Conservation (phyloP, 2,113 vertebrate species). For the rat (Rattus norvegicus) region DNA sequence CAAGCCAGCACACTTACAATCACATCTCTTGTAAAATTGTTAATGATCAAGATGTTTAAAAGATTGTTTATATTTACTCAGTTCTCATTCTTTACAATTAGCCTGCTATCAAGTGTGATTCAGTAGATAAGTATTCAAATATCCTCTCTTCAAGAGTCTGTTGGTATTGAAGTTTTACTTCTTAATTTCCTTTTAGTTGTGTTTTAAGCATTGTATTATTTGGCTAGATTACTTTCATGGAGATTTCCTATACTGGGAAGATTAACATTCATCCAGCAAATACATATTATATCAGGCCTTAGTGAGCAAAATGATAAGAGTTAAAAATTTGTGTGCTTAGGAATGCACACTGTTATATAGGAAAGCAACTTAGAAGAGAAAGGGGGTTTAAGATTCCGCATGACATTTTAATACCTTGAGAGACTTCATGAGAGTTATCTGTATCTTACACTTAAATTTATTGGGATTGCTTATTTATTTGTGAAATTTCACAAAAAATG, state of each 20-base stretch:
- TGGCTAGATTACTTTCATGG: background rate
- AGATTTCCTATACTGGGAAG: background rate
- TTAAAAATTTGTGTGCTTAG: background rate
- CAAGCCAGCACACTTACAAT: background rate
- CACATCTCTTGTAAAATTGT: background rate
- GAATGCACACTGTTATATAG: accelerated
- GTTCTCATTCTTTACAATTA: background rate
- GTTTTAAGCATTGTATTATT: background rate
- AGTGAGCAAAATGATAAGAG: background rate
- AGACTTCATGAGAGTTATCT: background rate
- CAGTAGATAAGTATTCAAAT: background rate
- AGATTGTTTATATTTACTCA: background rate
- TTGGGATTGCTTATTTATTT: background rate
- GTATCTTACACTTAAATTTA: background rate
- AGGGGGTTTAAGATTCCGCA: background rate
- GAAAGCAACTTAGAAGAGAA: background rate
- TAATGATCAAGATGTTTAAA: background rate
- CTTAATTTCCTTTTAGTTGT: background rate
- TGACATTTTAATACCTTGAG: background rate
- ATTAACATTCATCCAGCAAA: background rate
- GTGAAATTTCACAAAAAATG: background rate
- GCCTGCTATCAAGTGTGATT: background rate
- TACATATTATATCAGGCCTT: background rate
- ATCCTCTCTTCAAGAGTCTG: accelerated
- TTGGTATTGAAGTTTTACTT: background rate